Conservation (phyloP, 2,888 invertebrate genomes). For the Clitarchus hookeri region DNA sequence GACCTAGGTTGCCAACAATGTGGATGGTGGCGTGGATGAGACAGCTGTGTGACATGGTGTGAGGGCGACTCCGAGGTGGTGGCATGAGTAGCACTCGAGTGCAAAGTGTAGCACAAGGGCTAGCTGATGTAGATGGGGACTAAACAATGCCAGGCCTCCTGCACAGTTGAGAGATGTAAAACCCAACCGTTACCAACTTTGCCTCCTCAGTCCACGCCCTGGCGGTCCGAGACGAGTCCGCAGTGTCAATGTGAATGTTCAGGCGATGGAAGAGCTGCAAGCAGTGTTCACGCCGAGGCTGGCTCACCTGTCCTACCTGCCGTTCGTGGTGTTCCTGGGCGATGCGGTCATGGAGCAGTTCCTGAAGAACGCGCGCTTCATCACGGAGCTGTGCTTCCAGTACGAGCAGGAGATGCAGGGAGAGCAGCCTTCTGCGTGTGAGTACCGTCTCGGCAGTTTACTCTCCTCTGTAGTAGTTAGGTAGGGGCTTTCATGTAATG, state of each 20-base stretch:
- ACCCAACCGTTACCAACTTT: not conserved
- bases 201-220: not conserved
- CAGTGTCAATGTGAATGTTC: slow-evolving; percentile 36
- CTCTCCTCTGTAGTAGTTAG: too few relatives aligned
- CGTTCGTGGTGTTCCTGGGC: slow-evolving; percentile 75
- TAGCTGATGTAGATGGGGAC: too few relatives aligned
- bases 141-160: too few relatives aligned
- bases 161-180: not conserved
- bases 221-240: too few relatives aligned
- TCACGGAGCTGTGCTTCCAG: slow-evolving; percentile 76
- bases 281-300: slow-evolving; percentile 83
- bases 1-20: too few relatives aligned
- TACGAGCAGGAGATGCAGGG: slow-evolving; percentile 63
- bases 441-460: not conserved
- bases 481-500: too few relatives aligned
- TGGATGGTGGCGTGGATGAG: too few relatives aligned
- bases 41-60: too few relatives aligned
- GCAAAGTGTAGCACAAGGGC: too few relatives aligned
- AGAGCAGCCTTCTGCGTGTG: slow-evolving; percentile 38
- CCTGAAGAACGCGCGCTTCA: slow-evolving; percentile 76
- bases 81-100: too few relatives aligned
- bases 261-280: slow-evolving; percentile 78
- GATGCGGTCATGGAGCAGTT: slow-evolving; percentile 71
- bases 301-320: slow-evolving; percentile 80
- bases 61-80: too few relatives aligned